A percentile compares a stretch with the other conserved stretches of the same genome.
Conservation (phyloP, 2,888 invertebrate species). For the Holacanthella duospinosa region DNA sequence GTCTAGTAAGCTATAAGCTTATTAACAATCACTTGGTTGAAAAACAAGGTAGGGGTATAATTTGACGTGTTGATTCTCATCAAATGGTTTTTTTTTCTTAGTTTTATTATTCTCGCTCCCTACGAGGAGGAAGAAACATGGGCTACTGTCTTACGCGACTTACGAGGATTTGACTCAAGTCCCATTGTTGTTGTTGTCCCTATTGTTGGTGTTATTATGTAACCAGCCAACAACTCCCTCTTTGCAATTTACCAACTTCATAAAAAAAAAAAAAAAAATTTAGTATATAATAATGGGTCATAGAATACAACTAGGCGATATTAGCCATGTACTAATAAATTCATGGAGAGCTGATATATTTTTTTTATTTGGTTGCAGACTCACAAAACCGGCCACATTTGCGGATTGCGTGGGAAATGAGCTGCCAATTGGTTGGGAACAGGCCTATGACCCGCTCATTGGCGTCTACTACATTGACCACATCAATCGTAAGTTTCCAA, state of each 20-base stretch:
- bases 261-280: too few relatives aligned
- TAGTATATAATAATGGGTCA: too few relatives aligned
- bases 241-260: too few relatives aligned
- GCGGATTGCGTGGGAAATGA: conserved; percentile 97
- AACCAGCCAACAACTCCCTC: too few relatives aligned
- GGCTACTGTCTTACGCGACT: neutral
- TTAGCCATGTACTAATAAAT: too few relatives aligned
- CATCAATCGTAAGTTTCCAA: conserved; percentile 69
- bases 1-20: neutral
- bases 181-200: neutral
- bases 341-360: neutral
- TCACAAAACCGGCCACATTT: conserved; percentile 91
- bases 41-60: neutral
- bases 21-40: neutral
- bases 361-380: conserved; percentile 55
- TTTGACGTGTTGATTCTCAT: neutral
- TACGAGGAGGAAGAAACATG: neutral
- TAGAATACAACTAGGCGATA: too few relatives aligned
- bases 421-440: conserved; percentile 93
- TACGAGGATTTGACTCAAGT: neutral
- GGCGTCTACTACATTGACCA: conserved; percentile 96
- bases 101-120: neutral
- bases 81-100: neutral
- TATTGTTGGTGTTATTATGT: too few relatives aligned
- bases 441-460: conserved; percentile 84